Evolutionary conservation across 1,140 invertebrate species (phyloP).

Genomic region (Drosophila bocqueti): DNA sequence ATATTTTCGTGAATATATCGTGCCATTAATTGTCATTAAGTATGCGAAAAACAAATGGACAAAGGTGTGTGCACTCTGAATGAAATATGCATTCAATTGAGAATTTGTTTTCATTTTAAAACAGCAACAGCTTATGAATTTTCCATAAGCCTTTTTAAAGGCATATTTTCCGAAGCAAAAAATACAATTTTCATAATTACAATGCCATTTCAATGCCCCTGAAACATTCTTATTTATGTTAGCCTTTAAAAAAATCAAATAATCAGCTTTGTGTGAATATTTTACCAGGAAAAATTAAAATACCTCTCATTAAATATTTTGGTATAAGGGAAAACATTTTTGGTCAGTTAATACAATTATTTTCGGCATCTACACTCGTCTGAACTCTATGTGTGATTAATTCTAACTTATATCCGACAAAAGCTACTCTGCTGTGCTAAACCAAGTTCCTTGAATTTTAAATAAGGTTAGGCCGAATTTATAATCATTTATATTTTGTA

Average conservation of each 20-base stretch:
- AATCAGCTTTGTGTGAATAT: neutral
- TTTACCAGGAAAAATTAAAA: neutral
- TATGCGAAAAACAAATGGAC: conserved; percentile 23
- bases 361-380: conserved; percentile 3
- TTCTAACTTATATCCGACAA: conserved; percentile 9
- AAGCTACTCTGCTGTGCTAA: conserved; percentile 9
- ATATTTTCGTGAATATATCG: neutral
- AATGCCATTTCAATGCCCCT: conserved; percentile 16
- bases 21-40: conserved; percentile 53
- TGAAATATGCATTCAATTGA: conserved; percentile 31
- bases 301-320: neutral
- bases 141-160: conserved; percentile 22
- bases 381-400: conserved; percentile 7
- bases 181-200: conserved; percentile 16
- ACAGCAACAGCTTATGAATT: conserved; percentile 19
- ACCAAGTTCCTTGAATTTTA: conserved; percentile 20
- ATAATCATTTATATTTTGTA: conserved; percentile 2
- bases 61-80: conserved; percentile 6
- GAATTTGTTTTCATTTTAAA: conserved; percentile 19
- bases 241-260: conserved; percentile 20
- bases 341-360: conserved; percentile 17
- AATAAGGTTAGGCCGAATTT: conserved; percentile 3
- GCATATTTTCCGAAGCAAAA: conserved; percentile 19
- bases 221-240: conserved; percentile 40
- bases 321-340: neutral